phyloP scores from a whole-genome alignment of 2,113 vertebrate genomes.

The Bufo gargarizans region DNA sequence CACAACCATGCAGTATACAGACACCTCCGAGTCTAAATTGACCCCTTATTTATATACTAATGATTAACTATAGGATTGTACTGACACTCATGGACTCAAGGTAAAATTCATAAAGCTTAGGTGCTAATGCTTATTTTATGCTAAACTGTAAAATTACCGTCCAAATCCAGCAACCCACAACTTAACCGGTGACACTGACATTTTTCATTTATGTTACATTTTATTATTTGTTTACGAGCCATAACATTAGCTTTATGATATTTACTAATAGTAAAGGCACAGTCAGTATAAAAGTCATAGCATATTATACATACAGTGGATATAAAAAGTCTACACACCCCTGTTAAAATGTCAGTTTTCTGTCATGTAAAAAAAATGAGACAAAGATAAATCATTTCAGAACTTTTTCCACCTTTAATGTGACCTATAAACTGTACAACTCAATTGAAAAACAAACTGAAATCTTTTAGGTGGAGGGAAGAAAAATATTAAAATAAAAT shows the following conservation, averaged over 20 bases:
- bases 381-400: no score
- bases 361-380: no score
- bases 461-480: no score
- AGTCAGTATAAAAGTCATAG: no score
- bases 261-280: no score
- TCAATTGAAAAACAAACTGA: no score
- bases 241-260: not conserved
- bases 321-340: no score
- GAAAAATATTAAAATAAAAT: no score
- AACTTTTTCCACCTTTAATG: no score
- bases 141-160: not conserved
- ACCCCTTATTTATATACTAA: not conserved
- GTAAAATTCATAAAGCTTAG: not conserved
- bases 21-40: not conserved
- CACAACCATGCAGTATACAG: not conserved
- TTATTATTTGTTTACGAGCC: not conserved
- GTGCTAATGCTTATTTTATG: not conserved
- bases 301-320: no score
- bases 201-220: not conserved
- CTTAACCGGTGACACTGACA: not conserved
- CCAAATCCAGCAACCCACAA: not conserved
- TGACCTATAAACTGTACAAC: no score
- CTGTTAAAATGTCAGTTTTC: no score
- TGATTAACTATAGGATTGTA: not conserved
- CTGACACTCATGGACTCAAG: not conserved